Conservation (phyloP, 2,113 vertebrate species). For the Ailurus styani region DNA sequence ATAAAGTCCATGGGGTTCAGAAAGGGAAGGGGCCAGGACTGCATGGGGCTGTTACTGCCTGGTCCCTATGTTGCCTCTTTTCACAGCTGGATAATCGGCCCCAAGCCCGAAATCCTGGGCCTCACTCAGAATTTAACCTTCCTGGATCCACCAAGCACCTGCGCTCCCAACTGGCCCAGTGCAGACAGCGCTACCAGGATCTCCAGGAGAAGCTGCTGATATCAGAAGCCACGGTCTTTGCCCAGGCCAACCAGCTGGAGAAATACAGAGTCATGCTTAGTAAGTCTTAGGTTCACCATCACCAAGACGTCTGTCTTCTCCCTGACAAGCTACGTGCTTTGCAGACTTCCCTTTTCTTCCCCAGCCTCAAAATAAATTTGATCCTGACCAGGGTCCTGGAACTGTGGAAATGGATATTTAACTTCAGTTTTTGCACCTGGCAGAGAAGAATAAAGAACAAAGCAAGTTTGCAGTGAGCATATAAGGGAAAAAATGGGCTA, state of each 20-base stretch:
- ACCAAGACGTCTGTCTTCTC: neutral
- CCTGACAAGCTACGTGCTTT: neutral
- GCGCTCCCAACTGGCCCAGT: conserved; percentile 81
- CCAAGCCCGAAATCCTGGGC: conserved; percentile 53
- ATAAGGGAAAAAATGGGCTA: neutral
- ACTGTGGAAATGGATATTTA: neutral
- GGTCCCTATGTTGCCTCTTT: neutral
- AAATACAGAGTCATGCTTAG: conserved; percentile 90
- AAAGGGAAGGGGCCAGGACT: neutral
- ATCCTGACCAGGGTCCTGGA: neutral
- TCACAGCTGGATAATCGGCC: conserved; percentile 37
- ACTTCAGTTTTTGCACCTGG: neutral
- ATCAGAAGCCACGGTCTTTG: conserved; percentile 91
- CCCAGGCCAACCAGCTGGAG: conserved; percentile 92
- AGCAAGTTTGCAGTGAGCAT: neutral
- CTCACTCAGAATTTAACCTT: conserved; percentile 71
- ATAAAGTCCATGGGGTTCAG: no score
- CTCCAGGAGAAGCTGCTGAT: conserved; percentile 92
- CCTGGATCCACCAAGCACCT: conserved; percentile 77
- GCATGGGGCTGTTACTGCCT: neutral
- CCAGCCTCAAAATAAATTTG: neutral
- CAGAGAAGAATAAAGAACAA: neutral
- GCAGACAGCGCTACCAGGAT: conserved; percentile 86
- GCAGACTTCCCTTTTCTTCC: neutral
- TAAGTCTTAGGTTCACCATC: conserved; percentile 78